Evolutionary conservation across 1,140 invertebrate species (phyloP).

Genomic region (Saxidomus purpurata): DNA sequence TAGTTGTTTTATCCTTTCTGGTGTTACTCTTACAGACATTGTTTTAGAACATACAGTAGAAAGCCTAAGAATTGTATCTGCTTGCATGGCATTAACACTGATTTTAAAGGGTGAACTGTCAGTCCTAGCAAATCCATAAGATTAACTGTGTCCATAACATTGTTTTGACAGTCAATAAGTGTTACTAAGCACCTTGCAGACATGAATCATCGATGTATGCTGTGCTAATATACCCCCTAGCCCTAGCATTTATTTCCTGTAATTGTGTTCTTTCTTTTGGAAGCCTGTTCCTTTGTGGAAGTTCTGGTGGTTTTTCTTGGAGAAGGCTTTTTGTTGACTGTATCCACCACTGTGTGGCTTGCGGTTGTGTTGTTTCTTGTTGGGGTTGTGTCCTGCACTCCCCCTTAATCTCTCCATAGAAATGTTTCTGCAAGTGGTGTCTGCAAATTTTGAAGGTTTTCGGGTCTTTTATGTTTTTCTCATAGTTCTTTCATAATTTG

Average conservation of each 20-base stretch:
- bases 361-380: neutral
- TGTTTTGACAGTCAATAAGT: neutral
- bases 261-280: neutral
- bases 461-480: constrained; percentile 29
- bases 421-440: neutral
- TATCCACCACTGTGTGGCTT: neutral
- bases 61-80: constrained; percentile 29
- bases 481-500: neutral
- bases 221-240: neutral
- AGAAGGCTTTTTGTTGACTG: neutral
- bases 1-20: neutral
- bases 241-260: neutral
- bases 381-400: neutral
- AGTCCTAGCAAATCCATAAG: constrained; percentile 9
- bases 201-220: constrained; percentile 48
- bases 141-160: neutral
- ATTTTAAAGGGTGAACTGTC: constrained; percentile 3
- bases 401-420: neutral
- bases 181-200: neutral
- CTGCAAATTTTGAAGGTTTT: constrained; percentile 16
- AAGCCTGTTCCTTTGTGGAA: neutral
- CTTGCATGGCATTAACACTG: neutral
- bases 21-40: constrained; percentile 4
- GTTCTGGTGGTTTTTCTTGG: neutral
- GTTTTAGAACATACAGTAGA: neutral